Conservation (phyloP, 2,888 invertebrate genomes). For the Aradus depressus region DNA sequence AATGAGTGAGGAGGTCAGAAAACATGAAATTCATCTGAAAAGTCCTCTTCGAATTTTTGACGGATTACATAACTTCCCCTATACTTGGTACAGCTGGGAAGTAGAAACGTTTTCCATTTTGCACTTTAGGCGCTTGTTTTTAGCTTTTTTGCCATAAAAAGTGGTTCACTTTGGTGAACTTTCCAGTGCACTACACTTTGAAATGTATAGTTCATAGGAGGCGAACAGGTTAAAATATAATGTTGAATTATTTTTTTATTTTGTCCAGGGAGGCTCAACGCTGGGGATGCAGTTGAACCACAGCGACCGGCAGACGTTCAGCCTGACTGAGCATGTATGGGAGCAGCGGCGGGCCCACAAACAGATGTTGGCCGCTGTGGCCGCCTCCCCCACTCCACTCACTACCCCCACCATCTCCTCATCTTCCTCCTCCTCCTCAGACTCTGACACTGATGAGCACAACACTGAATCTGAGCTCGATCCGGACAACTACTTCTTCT, state of each 20-base stretch:
- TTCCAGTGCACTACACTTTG: too few relatives aligned
- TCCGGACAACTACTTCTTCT: constrained; percentile 77
- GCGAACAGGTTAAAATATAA: too few relatives aligned
- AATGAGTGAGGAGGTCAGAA: too few relatives aligned
- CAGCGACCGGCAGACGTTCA: constrained; percentile 61
- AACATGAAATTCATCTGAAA: too few relatives aligned
- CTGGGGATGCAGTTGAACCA: constrained; percentile 69
- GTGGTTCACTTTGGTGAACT: too few relatives aligned
- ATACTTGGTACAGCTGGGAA: too few relatives aligned
- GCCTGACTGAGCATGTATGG: constrained; percentile 74
- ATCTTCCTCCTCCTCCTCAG: constrained; percentile 58
- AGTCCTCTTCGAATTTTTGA: too few relatives aligned
- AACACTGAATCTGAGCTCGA: constrained; percentile 74
- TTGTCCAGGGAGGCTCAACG: constrained; percentile 69
- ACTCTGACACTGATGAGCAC: constrained; percentile 76
- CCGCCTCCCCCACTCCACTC: constrained; percentile 21
- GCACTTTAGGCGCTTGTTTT: too few relatives aligned
- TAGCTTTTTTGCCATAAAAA: too few relatives aligned
- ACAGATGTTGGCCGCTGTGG: constrained; percentile 58
- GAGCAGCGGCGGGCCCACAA: constrained; percentile 81
- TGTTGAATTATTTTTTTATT: constrained; percentile 7
- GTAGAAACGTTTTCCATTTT: too few relatives aligned
- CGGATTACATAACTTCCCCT: too few relatives aligned
- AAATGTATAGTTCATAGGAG: too few relatives aligned
- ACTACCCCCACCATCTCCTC: constrained; percentile 48